A percentile compares a stretch with the other conserved stretches of the same genome.
These are phyloP conservation scores for Oncorhynchus gorbuscha DNA, from an alignment of 2,113 vertebrate genomes.

Conservation along the genomic window DNA sequence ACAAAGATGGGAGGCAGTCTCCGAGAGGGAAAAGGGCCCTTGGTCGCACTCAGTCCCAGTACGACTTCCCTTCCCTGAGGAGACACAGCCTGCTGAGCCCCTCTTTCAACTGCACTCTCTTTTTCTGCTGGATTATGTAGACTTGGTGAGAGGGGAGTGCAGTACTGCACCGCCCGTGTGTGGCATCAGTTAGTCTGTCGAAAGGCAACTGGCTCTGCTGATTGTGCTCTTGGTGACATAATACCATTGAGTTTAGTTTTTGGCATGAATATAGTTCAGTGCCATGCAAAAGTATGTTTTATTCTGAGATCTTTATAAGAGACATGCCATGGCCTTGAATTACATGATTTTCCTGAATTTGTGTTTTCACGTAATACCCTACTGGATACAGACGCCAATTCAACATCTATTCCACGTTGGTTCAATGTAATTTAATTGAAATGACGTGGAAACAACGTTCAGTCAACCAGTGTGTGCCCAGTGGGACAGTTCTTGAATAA, in stretches of 20 bases:
- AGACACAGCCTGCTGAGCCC: neutral
- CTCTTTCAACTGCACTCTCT: neutral
- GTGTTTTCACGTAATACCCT: too few relatives aligned
- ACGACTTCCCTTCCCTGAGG: neutral
- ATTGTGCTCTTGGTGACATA: neutral
- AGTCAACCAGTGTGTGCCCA: too few relatives aligned
- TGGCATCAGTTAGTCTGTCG: neutral
- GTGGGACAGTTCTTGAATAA: neutral
- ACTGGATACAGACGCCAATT: neutral
- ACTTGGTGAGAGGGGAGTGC: neutral
- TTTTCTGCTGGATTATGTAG: neutral
- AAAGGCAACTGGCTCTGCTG: neutral
- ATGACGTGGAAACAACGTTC: too few relatives aligned
- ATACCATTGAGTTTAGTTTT: neutral
- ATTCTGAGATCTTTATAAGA: too few relatives aligned
- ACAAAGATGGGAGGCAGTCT: neutral
- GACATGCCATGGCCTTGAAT: too few relatives aligned
- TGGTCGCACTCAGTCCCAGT: neutral
- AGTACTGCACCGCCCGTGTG: neutral
- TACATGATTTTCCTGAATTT: too few relatives aligned
- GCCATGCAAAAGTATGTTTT: neutral
- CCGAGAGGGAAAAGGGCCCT: neutral
- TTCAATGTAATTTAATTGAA: too few relatives aligned
- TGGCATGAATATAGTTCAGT: neutral
- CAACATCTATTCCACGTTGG: too few relatives aligned